A percentile compares a stretch with the other conserved stretches of the same genome.
phyloP scores from a whole-genome alignment of 2,888 invertebrate genomes.

The Perithous albicinctus region DNA sequence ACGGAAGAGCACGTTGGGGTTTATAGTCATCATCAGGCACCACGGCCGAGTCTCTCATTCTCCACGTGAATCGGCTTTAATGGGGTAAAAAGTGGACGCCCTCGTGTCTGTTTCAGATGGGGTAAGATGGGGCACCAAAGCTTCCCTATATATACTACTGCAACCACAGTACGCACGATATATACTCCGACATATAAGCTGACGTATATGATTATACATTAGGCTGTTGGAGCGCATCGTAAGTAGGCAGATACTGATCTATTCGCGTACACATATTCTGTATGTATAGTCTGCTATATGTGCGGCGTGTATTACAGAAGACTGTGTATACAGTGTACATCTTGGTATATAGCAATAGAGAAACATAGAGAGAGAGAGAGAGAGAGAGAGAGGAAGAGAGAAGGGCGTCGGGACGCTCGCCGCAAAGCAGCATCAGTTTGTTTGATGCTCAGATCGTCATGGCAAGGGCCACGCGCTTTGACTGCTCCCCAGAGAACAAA shows the following conservation, averaged over 20 bases:
- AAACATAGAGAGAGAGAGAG: constrained; percentile 27
- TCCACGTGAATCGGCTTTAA: constrained; percentile 68
- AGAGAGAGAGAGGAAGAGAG: constrained; percentile 42
- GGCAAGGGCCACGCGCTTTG: constrained; percentile 83
- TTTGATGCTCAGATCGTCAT: constrained; percentile 83
- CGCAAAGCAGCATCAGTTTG: constrained; percentile 78
- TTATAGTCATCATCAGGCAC: constrained; percentile 26
- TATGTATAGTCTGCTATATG: constrained; percentile 7
- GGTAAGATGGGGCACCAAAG: constrained; percentile 7
- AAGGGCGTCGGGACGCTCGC: constrained; percentile 67
- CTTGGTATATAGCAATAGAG: constrained; percentile 37
- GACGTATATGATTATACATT: constrained; percentile 78
- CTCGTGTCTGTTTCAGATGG: constrained; percentile 30
- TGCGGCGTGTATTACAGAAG: constrained; percentile 48
- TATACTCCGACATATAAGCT: constrained; percentile 5
- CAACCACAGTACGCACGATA: neutral
- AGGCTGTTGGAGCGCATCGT: constrained; percentile 74
- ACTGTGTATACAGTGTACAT: constrained; percentile 52
- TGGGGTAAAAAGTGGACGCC: constrained; percentile 65
- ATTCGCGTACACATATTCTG: constrained; percentile 63
- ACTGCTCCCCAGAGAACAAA: constrained; percentile 84
- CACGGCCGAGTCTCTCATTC: constrained; percentile 15
- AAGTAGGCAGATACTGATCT: constrained; percentile 74
- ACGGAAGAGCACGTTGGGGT: constrained; percentile 5
- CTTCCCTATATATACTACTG: constrained; percentile 14